phyloP scores from a whole-genome alignment of 2,797 vertebrate species.

The Epinephelus coioides region DNA sequence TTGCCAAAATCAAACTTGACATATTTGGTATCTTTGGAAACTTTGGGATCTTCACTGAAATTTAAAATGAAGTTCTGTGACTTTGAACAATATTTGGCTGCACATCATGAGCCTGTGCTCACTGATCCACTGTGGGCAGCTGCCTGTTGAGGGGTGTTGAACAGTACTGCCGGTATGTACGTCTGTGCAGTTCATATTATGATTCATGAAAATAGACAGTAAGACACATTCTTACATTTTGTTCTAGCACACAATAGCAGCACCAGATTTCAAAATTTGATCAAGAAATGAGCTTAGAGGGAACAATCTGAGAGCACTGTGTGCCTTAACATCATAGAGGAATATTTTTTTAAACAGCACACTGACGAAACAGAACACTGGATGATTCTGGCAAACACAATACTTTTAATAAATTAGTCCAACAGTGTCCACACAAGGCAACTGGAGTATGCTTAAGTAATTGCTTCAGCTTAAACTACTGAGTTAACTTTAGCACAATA shows the following conservation, averaged over 20 bases:
- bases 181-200: background rate
- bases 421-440: too few relatives aligned
- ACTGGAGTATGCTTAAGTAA: too few relatives aligned
- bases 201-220: constrained; percentile 5
- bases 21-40: background rate
- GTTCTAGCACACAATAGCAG: background rate
- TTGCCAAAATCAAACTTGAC: background rate
- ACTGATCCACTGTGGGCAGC: background rate
- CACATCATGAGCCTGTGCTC: background rate
- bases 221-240: background rate
- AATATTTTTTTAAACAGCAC: background rate
- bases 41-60: background rate
- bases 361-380: background rate
- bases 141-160: constrained; percentile 1
- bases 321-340: background rate
- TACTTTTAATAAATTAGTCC: too few relatives aligned
- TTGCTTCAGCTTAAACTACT: too few relatives aligned
- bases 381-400: too few relatives aligned
- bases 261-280: background rate
- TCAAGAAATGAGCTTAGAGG: background rate
- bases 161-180: background rate
- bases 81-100: constrained; percentile 6
- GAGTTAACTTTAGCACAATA: too few relatives aligned
- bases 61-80: background rate
- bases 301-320: background rate